phyloP scores from a whole-genome alignment of 2,888 invertebrate species.

The Tridacna gigas region DNA sequence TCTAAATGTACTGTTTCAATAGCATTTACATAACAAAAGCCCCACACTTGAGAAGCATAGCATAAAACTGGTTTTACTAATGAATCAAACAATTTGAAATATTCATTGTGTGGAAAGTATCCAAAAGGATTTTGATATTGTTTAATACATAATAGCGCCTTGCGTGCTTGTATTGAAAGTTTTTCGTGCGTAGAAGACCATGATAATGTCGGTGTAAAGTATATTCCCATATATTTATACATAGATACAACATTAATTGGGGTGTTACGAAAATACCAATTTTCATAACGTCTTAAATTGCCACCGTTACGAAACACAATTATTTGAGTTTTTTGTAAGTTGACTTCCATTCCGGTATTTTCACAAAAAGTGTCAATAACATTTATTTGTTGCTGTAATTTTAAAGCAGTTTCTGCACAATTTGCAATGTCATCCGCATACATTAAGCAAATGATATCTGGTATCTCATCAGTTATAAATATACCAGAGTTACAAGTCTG shows the following conservation, averaged over 20 bases:
- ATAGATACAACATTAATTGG: slow-evolving; percentile 2
- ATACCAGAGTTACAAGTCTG: slow-evolving; percentile 3
- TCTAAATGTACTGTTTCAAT: slow-evolving; percentile 14
- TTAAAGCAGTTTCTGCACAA: slow-evolving; percentile 16
- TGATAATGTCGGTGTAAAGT: slow-evolving; percentile 10
- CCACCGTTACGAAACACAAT: slow-evolving; percentile 12
- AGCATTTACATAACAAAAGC: neutral
- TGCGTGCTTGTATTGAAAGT: slow-evolving; percentile 14
- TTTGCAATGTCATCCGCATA: slow-evolving; percentile 14
- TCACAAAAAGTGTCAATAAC: slow-evolving; percentile 9
- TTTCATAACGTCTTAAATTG: slow-evolving; percentile 10
- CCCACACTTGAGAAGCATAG: slow-evolving; percentile 21
- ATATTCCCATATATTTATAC: slow-evolving; percentile 24
- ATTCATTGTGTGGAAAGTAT: slow-evolving; percentile 3
- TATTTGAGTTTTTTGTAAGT: slow-evolving; percentile 3
- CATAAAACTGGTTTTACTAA: slow-evolving; percentile 12
- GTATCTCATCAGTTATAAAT: slow-evolving; percentile 11
- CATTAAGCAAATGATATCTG: slow-evolving; percentile 11
- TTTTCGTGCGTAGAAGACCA: slow-evolving; percentile 1
- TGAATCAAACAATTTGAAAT: slow-evolving; percentile 29
- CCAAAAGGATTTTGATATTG: slow-evolving; percentile 14
- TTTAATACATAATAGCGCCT: slow-evolving; percentile 2
- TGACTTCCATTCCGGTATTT: slow-evolving; percentile 10
- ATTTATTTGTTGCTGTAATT: slow-evolving; percentile 18
- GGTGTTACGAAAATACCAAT: slow-evolving; percentile 6